These are phyloP conservation scores for Venustaconcha ellipsiformis DNA, from an alignment of 1,140 invertebrate species.

Conservation along the genomic window DNA sequence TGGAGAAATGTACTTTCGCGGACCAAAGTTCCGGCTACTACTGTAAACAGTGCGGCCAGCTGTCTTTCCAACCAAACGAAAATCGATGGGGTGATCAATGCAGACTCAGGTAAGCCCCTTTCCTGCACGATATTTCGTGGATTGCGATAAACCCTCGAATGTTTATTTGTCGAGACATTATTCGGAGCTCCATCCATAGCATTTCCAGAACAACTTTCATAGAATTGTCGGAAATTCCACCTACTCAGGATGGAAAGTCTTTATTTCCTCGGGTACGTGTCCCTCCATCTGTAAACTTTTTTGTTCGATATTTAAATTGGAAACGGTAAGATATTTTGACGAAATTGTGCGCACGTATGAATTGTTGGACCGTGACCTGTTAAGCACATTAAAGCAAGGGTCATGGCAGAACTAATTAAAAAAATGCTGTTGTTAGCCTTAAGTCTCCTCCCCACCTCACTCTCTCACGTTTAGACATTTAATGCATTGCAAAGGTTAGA, in stretches of 20 bases:
- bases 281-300: too few species aligned
- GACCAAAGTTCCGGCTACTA: slow-evolving; percentile 17
- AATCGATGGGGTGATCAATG: slow-evolving; percentile 36
- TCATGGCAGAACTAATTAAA: too few species aligned
- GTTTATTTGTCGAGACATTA: background rate
- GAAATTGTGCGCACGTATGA: too few species aligned
- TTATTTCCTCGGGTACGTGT: too few species aligned
- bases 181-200: background rate
- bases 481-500: too few species aligned
- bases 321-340: too few species aligned
- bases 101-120: slow-evolving; percentile 21
- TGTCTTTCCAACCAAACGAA: slow-evolving; percentile 31
- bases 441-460: too few species aligned
- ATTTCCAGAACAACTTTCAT: background rate
- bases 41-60: slow-evolving; percentile 32
- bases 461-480: too few species aligned
- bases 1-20: slow-evolving; percentile 23
- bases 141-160: background rate
- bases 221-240: background rate
- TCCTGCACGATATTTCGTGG: background rate
- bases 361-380: too few species aligned
- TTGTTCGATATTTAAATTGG: too few species aligned
- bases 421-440: too few species aligned
- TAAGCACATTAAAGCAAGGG: too few species aligned
- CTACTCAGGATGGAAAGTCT: background rate